Base-by-base conservation (phyloP, 2,797 vertebrate species). In the Platalea minor region DNA sequence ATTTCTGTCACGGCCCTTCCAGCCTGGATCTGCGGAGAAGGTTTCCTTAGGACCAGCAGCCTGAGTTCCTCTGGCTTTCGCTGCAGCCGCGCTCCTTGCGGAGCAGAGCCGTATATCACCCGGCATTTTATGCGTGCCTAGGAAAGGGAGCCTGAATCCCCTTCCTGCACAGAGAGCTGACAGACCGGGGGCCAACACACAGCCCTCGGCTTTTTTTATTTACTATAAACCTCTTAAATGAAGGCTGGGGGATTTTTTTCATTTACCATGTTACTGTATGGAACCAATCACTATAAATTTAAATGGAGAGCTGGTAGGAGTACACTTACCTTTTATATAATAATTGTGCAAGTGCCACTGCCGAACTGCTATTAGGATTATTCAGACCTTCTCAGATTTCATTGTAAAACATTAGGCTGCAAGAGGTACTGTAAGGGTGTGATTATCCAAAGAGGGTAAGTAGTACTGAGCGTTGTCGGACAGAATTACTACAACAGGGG, bases 361-460 rank as follows among this genome's bases (percentile, higher is more conserved):
- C 95, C 2, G 78, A 94, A 73, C 79, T n/a, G 74, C 95, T 95
- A 46, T 97, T 94, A 97, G 92, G 87, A 88, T 96, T 95, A 93
- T 96, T 97, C 93, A 93, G 92, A 76, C 87, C 93, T 86, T 96
- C 96, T 97, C 93, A 56, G 82, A 39, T 96, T 97, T 96, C 95
- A 18, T 20, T 89, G 89, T 95, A 96, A 95, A 97, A 92, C 92
- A 84, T 94, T 63, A 91, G 93, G 91, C 96, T 95, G 93, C 5
- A 5, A 96, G 97, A 96, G 91, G 95, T 94, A 64, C 93, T 56
- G 67, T 86, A 92, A 96, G 93, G 95, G 94, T 95, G 93, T 97
- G 94, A 97, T 97, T 97, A 97, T 93, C 78, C 96, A 79, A 84
- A 92, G 76, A 88, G 89, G 74, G 82, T 92, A 79, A 95, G 89